Percentiles rank a stretch among this genome's conserved stretches.
phyloP scores from a whole-genome alignment of 1,140 invertebrate genomes.

The Cyclina sinensis region DNA sequence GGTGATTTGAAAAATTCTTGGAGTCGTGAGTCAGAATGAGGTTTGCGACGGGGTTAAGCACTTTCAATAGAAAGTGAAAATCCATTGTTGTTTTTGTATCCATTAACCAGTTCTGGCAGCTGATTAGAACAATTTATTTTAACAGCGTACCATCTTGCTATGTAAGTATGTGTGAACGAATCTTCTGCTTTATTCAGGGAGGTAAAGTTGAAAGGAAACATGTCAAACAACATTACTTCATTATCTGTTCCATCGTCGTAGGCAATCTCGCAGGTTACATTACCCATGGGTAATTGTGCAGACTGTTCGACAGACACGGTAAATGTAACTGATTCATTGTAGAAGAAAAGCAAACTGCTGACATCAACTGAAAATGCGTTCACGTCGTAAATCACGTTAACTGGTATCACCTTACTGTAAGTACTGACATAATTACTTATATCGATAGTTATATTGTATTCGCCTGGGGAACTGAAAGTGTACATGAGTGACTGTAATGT shows the following conservation, averaged over 20 bases:
- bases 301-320: neutral
- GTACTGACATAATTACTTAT: conserved; percentile 2
- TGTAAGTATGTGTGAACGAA: too few species aligned
- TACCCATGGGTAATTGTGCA: neutral
- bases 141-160: neutral
- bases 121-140: neutral
- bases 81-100: neutral
- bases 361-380: neutral
- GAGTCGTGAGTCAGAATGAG: neutral
- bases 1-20: neutral
- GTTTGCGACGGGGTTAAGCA: neutral
- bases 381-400: neutral
- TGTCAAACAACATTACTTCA: neutral
- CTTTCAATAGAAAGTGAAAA: neutral
- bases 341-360: neutral
- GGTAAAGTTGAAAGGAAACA: neutral
- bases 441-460: neutral
- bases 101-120: neutral
- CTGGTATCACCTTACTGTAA: neutral
- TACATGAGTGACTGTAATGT: neutral
- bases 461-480: neutral
- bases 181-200: neutral
- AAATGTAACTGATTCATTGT: neutral
- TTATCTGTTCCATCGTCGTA: neutral
- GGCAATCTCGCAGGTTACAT: neutral